Evolutionary conservation across 2,888 invertebrate genomes (phyloP).

Genomic region (Philonicus albiceps): DNA sequence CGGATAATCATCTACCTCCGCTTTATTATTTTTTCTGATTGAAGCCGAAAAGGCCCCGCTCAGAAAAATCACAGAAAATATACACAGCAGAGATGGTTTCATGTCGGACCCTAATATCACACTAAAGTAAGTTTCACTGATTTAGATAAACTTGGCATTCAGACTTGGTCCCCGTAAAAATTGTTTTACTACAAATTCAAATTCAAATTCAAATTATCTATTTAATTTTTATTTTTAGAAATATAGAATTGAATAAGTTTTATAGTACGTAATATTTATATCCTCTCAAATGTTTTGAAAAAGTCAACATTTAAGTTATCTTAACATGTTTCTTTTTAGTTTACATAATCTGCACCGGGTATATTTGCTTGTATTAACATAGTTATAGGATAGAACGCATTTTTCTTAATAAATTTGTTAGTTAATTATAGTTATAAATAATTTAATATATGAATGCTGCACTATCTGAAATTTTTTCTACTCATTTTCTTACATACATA

Average conservation of each 20-base stretch:
- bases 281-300: not conserved
- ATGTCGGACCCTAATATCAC: not conserved
- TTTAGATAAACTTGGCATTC: not conserved
- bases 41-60: not conserved
- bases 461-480: not conserved
- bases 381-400: not conserved
- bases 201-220: not conserved
- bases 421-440: not conserved
- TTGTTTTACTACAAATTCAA: not conserved
- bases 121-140: not conserved
- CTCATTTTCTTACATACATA: too few species aligned
- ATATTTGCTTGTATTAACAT: not conserved
- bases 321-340: not conserved
- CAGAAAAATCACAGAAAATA: not conserved
- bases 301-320: too few species aligned
- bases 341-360: not conserved
- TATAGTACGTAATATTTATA: too few species aligned
- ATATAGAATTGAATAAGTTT: not conserved
- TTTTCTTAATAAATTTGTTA: not conserved
- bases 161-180: not conserved
- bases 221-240: not conserved
- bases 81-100: not conserved
- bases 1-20: not conserved
- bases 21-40: not conserved
- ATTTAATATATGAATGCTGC: not conserved